phyloP scores from a whole-genome alignment of 1,140 invertebrate genomes.

The Neotoxoptera formosana region DNA sequence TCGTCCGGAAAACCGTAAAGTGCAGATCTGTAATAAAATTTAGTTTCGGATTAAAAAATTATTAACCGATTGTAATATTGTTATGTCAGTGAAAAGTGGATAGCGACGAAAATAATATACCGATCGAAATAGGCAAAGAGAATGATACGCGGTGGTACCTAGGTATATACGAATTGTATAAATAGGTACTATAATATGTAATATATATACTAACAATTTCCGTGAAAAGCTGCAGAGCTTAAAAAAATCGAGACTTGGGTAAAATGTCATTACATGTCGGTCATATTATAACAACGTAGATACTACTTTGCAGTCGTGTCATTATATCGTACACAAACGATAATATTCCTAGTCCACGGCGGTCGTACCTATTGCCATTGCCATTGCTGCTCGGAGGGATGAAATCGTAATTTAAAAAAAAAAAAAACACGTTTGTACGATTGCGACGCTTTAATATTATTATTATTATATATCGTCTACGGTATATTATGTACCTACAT shows the following conservation, averaged over 20 bases:
- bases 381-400: neutral
- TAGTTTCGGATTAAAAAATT: neutral
- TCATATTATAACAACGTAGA: no score
- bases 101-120: neutral
- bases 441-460: neutral
- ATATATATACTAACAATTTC: no score
- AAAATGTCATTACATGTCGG: no score
- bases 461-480: neutral
- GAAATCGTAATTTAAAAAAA: conserved; percentile 11
- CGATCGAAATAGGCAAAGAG: neutral
- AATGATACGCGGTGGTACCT: neutral
- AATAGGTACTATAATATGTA: no score
- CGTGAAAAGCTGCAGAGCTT: no score
- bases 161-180: no score
- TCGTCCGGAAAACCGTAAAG: neutral
- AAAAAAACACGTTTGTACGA: conserved; percentile 36
- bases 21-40: neutral
- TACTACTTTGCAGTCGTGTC: no score
- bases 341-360: no score
- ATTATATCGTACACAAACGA: no score
- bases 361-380: neutral
- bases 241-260: no score
- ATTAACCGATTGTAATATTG: neutral
- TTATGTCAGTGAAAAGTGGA: neutral
- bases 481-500: neutral